These are phyloP conservation scores for Salvelinus namaycush DNA, from an alignment of 2,113 vertebrate genomes.

Conservation along the genomic window DNA sequence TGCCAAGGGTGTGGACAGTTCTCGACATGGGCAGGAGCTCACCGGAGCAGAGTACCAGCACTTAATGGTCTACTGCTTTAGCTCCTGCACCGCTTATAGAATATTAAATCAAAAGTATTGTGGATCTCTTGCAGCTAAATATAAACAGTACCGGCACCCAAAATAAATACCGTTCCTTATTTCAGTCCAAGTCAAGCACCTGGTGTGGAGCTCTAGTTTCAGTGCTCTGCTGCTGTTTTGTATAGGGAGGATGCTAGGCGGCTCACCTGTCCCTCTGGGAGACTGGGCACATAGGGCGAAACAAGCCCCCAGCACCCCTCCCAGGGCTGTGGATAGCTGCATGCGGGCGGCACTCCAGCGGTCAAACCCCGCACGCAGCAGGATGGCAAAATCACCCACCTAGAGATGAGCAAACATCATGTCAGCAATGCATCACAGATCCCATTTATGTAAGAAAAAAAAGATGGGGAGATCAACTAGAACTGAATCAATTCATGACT, in stretches of 20 bases:
- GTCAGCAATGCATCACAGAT: not conserved
- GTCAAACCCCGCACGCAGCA: slow-evolving; percentile 95
- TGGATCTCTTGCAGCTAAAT: too few species aligned
- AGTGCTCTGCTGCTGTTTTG: not conserved
- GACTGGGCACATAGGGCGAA: slow-evolving; percentile 92
- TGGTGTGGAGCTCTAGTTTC: not conserved
- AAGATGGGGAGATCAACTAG: too few species aligned
- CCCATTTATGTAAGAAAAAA: not conserved
- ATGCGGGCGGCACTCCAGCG: slow-evolving; percentile 95
- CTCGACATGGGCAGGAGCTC: too few species aligned
- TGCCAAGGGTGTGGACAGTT: too few species aligned
- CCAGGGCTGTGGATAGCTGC: slow-evolving; percentile 92
- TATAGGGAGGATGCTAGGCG: not conserved
- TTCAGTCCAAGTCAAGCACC: too few species aligned
- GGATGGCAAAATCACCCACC: slow-evolving; percentile 97
- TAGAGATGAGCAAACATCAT: slow-evolving; percentile 49
- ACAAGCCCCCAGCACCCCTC: slow-evolving; percentile 88
- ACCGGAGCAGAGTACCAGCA: too few species aligned
- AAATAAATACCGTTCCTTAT: too few species aligned
- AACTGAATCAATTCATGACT: too few species aligned
- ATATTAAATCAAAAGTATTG: too few species aligned
- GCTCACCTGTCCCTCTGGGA: slow-evolving; percentile 88
- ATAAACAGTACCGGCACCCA: too few species aligned
- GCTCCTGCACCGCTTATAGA: too few species aligned
- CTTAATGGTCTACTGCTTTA: too few species aligned